Evolutionary conservation across 92 coral and sea anemone genomes (phyloP), one percentile per base, ranked within the genome.

Genomic region (Blastomussa wellsi): DNA sequence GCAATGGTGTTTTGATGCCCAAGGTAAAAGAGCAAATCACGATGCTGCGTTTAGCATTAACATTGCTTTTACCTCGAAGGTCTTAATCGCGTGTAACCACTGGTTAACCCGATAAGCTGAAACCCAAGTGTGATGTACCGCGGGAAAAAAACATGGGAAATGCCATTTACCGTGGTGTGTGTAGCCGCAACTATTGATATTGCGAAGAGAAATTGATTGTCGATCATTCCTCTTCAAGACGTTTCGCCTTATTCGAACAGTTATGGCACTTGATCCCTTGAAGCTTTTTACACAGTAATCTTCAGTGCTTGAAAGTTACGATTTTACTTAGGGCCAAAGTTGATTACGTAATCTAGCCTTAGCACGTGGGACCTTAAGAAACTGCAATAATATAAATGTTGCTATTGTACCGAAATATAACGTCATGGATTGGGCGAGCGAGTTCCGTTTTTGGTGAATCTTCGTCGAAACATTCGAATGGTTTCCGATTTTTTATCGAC

Each of bases 401-500:
- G 75, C 10, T 20, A 8, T 7, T 29, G 44, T 70, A 36, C 75
- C 48, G 75, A 70, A 38, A 70, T 69, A 31, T 20, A 17, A 35
- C 47, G 75, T 70, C 75, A 70, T 5, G 11, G 5, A 28, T 35
- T 13, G 44, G 41, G 48, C 41, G 14, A 36, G 37, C n/a, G 75
- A 19, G 75, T 70, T 70, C 75, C 75, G 75, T 7, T 17, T 70
- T 70, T 70, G 44, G 29, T 35, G 7, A 70, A 35, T 36, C 75
- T 70, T 70, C 48, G 75, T 37, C 36, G 14, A 38, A 37, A 7
- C 75, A 20, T 70, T 36, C 75, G 41, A 62, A 62, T 42, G 75
- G 44, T 36, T 70, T 70, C 75, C 75, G 75, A 70, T 20, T 17
- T 70, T 4, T 70, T 37, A 70, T 38, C 75, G 44, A 70, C 75